phyloP scores from a whole-genome alignment of 2,113 vertebrate genomes.

The Acrocephalus kingi region DNA sequence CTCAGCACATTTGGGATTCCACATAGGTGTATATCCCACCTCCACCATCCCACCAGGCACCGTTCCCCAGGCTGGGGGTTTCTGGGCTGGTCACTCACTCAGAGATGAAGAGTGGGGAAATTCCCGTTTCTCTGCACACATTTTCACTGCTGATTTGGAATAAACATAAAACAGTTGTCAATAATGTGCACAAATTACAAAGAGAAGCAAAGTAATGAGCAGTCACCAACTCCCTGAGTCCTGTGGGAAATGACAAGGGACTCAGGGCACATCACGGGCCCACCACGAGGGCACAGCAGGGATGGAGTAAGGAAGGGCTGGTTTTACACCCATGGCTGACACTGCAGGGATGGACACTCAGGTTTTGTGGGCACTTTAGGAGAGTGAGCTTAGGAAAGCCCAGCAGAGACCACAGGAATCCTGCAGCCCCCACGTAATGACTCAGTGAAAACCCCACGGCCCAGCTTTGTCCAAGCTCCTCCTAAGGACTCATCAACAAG shows the following conservation, averaged over 20 bases:
- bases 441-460: neutral
- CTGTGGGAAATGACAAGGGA: neutral
- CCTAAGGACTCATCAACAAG: neutral
- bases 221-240: neutral
- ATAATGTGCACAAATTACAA: neutral
- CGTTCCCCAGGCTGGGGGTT: neutral
- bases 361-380: neutral
- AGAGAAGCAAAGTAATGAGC: neutral
- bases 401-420: neutral
- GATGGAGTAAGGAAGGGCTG: neutral
- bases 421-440: neutral
- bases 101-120: neutral
- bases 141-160: neutral
- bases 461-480: neutral
- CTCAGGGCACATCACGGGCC: neutral
- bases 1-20: neutral
- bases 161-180: neutral
- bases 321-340: neutral
- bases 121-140: neutral
- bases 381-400: neutral
- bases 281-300: neutral
- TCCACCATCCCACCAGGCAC: fast-evolving
- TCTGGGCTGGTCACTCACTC: neutral
- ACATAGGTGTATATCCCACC: neutral
- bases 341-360: neutral